phyloP scores from a whole-genome alignment of 1,140 invertebrate species.

The Parasteatoda tepidariorum region DNA sequence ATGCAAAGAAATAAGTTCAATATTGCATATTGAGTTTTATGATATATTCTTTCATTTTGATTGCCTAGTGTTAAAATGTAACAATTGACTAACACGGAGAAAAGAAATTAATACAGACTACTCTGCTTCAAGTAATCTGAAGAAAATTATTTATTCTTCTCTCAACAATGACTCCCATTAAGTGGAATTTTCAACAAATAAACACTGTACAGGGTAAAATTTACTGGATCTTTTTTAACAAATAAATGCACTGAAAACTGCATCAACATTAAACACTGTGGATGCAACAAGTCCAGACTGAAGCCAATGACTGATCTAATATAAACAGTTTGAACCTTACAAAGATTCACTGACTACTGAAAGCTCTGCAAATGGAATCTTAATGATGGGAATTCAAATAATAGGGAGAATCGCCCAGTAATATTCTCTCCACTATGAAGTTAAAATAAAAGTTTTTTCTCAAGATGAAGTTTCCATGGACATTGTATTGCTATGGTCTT shows the following conservation, averaged over 20 bases:
- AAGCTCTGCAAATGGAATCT: neutral
- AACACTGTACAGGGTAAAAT: neutral
- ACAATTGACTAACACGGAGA: too few species aligned
- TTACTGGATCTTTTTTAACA: neutral
- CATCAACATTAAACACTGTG: neutral
- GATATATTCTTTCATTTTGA: too few species aligned
- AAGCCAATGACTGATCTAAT: too few species aligned
- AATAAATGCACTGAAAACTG: neutral
- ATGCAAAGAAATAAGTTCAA: too few species aligned
- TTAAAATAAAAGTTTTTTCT: neutral
- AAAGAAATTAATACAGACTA: too few species aligned
- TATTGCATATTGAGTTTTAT: too few species aligned
- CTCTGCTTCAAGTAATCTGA: too few species aligned
- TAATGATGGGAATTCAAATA: neutral
- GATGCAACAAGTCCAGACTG: too few species aligned
- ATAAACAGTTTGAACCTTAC: too few species aligned
- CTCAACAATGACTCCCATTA: too few species aligned
- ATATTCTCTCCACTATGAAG: neutral
- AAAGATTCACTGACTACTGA: neutral
- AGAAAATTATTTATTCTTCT: too few species aligned
- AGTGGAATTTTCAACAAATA: neutral
- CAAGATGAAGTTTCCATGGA: constrained; percentile 53
- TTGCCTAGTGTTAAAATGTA: too few species aligned
- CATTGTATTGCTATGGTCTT: constrained; percentile 7
- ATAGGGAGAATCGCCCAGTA: neutral